phyloP scores from a whole-genome alignment of 2,797 vertebrate genomes.

The Myotis pilosus region DNA sequence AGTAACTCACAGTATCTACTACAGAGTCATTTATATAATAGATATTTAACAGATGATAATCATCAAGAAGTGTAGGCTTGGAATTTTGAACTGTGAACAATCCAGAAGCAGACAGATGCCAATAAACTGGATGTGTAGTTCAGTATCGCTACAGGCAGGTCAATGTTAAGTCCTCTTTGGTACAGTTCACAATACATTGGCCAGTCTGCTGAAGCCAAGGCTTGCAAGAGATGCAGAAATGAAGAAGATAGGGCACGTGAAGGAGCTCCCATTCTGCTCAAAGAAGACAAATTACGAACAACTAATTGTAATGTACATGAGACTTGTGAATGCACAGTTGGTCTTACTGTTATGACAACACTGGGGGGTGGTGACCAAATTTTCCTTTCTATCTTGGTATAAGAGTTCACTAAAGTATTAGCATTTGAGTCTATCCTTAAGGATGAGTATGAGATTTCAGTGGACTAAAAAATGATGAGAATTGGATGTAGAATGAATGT shows the following conservation, averaged over 20 bases:
- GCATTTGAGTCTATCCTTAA: slow-evolving; percentile 35
- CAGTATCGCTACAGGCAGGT: neutral
- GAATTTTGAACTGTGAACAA: slow-evolving; percentile 50
- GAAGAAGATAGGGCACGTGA: neutral
- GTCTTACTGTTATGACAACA: neutral
- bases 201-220: neutral
- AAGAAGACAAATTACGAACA: slow-evolving; percentile 1
- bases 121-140: neutral
- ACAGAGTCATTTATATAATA: slow-evolving; percentile 21
- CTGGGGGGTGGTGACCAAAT: neutral
- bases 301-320: neutral
- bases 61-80: slow-evolving; percentile 29
- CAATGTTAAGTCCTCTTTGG: neutral
- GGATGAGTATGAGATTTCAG: slow-evolving; percentile 21
- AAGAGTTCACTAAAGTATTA: slow-evolving; percentile 22
- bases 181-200: neutral
- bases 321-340: neutral
- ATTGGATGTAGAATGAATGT: neutral
- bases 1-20: slow-evolving; percentile 11
- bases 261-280: slow-evolving; percentile 35
- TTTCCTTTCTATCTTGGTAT: slow-evolving; percentile 14
- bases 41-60: slow-evolving; percentile 38
- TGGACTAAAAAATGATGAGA: neutral
- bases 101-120: slow-evolving; percentile 8
- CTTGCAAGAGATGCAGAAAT: neutral